A percentile compares a stretch with the other conserved stretches of the same genome.
Conservation (phyloP, 2,797 vertebrate genomes). For the Muscicapa striata region DNA sequence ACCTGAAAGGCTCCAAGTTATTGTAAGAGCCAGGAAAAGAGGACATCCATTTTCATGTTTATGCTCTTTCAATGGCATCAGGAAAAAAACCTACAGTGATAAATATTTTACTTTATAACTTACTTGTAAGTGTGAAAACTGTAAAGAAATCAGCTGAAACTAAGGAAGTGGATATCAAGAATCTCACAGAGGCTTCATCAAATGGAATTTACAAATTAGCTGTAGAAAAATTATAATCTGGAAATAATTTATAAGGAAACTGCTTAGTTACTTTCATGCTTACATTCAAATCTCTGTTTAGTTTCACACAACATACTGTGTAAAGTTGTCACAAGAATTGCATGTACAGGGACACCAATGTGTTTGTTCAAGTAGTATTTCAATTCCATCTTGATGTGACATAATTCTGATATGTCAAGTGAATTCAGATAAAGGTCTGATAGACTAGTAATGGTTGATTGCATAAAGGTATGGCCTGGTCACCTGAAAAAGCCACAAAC, state of each 20-base stretch:
- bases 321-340: not conserved
- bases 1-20: not conserved
- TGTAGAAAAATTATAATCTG: not conserved
- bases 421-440: not conserved
- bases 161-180: not conserved
- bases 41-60: not conserved
- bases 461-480: not conserved
- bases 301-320: not conserved
- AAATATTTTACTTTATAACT: not conserved
- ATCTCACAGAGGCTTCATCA: not conserved
- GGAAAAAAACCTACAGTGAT: not conserved
- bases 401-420: not conserved
- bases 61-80: not conserved
- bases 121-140: not conserved
- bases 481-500: not conserved
- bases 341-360: accelerated
- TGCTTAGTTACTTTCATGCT: not conserved
- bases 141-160: not conserved
- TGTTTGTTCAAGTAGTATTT: not conserved
- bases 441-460: not conserved
- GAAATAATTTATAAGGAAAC: not conserved
- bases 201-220: not conserved
- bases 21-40: not conserved
- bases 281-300: not conserved
- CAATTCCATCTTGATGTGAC: not conserved